These are phyloP conservation scores for honey bee (Apis mellifera) DNA, from an alignment of 1,140 invertebrate species.

Conservation along the genomic window DNA sequence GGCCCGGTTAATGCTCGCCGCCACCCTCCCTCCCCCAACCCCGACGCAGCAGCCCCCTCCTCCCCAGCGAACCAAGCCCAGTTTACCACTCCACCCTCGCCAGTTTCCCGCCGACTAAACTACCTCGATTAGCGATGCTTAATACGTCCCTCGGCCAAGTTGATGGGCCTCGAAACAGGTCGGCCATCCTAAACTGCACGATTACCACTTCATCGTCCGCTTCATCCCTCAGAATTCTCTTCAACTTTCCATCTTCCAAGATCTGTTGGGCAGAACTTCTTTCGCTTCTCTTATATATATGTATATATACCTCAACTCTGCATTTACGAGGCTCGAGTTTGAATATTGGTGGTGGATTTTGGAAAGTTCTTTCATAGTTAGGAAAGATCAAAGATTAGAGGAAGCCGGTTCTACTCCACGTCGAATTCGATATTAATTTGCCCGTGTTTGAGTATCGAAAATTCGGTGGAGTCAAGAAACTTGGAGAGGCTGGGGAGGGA, in stretches of 20 bases:
- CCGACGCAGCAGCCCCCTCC: background rate
- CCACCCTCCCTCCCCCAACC: too few species aligned
- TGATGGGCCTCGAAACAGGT: slow-evolving; percentile 29
- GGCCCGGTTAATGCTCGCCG: slow-evolving; percentile 9
- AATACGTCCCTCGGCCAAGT: slow-evolving; percentile 66
- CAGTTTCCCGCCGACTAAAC: slow-evolving; percentile 39
- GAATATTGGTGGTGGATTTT: background rate
- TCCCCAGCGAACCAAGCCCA: background rate
- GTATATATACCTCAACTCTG: too few species aligned
- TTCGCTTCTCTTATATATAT: background rate
- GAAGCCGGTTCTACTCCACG: background rate
- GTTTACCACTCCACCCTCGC: slow-evolving; percentile 9
- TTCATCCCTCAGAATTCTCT: background rate
- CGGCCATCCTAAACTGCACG: background rate
- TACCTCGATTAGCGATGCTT: slow-evolving; percentile 71
- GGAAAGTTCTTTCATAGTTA: background rate
- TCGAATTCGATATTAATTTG: slow-evolving; percentile 1
- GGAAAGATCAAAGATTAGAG: slow-evolving; percentile 9
- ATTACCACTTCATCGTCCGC: slow-evolving; percentile 14
- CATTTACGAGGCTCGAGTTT: too few species aligned
- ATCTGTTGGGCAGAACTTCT: background rate
- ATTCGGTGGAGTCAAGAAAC: background rate
- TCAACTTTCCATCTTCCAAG: background rate
- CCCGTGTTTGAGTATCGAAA: background rate
- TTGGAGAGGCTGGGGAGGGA: too few species aligned